phyloP scores from a whole-genome alignment of 2,113 vertebrate genomes.

The Callocephalon fimbriatum region DNA sequence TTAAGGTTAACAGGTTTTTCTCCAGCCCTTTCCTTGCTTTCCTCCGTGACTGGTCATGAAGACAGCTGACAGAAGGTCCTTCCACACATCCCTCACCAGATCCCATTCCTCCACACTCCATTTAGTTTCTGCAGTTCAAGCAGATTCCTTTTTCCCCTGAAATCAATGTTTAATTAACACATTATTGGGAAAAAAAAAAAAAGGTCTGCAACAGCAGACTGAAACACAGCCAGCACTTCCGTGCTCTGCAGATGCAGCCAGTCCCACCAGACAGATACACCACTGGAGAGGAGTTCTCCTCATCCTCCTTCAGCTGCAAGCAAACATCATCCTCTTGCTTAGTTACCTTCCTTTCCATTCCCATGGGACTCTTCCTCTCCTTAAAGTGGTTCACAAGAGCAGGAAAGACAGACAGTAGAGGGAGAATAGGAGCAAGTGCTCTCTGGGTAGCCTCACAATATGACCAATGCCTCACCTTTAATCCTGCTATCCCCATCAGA shows the following conservation, averaged over 20 bases:
- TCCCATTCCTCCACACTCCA: constrained; percentile 71
- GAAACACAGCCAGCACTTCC: constrained; percentile 68
- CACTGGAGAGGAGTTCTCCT: neutral
- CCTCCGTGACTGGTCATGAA: neutral
- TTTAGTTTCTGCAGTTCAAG: constrained; percentile 76
- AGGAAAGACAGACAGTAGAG: neutral
- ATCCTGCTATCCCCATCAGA: neutral
- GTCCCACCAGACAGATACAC: neutral
- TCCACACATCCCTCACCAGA: constrained; percentile 47
- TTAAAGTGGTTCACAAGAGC: neutral
- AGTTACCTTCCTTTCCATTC: neutral
- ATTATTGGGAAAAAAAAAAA: constrained; percentile 72
- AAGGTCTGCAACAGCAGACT: constrained; percentile 63
- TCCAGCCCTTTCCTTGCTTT: neutral
- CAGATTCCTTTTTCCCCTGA: constrained; percentile 74
- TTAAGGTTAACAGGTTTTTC: neutral
- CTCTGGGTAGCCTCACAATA: neutral
- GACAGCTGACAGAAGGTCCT: constrained; percentile 62
- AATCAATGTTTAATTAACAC: constrained; percentile 85
- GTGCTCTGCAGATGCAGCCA: constrained; percentile 39
- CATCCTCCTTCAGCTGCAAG: neutral
- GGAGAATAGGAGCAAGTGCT: neutral
- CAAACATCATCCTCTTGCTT: neutral
- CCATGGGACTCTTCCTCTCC: neutral
- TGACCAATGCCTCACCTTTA: neutral